A percentile compares a stretch with the other conserved stretches of the same genome.
Evolutionary conservation across 2,888 invertebrate genomes (phyloP).

Genomic region (Thecocarcelia acutangulata): DNA sequence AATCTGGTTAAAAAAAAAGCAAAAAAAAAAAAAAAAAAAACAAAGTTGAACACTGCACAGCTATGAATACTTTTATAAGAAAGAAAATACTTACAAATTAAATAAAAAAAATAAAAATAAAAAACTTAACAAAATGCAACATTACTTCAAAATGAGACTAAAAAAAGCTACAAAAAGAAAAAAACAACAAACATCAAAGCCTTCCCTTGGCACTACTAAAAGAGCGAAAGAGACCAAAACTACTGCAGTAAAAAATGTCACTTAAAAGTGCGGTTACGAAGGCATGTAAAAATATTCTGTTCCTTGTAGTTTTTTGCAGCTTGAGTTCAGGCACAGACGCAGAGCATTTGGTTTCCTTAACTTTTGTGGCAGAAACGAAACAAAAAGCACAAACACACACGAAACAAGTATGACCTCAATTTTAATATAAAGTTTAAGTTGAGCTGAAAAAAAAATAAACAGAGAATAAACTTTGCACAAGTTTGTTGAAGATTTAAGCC

Average conservation of each 20-base stretch:
- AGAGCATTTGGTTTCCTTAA: slow-evolving; percentile 15
- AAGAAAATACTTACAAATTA: neutral
- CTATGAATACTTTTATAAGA: slow-evolving; percentile 12
- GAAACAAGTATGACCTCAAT: slow-evolving; percentile 62
- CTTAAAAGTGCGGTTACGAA: slow-evolving; percentile 33
- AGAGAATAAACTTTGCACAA: neutral
- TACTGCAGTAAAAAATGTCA: slow-evolving; percentile 55
- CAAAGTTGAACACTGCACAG: slow-evolving; percentile 8
- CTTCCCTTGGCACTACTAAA: neutral
- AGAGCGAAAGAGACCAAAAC: slow-evolving; percentile 15
- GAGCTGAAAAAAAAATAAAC: neutral
- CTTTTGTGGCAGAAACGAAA: neutral
- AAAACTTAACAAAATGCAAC: slow-evolving; percentile 42
- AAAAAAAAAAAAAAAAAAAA: neutral
- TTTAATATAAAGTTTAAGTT: slow-evolving; percentile 55
- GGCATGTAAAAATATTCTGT: slow-evolving; percentile 21
- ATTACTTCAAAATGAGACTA: slow-evolving; percentile 24
- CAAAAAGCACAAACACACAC: slow-evolving; percentile 1
- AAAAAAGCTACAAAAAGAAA: neutral
- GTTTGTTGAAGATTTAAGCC: slow-evolving; percentile 12
- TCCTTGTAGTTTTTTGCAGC: neutral
- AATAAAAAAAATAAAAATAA: slow-evolving; percentile 9
- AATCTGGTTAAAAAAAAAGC: slow-evolving; percentile 38
- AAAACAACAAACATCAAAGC: neutral
- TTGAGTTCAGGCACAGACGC: neutral